Base-by-base conservation (phyloP, 1,140 invertebrate species). In the Rhagoletis zephyria region DNA sequence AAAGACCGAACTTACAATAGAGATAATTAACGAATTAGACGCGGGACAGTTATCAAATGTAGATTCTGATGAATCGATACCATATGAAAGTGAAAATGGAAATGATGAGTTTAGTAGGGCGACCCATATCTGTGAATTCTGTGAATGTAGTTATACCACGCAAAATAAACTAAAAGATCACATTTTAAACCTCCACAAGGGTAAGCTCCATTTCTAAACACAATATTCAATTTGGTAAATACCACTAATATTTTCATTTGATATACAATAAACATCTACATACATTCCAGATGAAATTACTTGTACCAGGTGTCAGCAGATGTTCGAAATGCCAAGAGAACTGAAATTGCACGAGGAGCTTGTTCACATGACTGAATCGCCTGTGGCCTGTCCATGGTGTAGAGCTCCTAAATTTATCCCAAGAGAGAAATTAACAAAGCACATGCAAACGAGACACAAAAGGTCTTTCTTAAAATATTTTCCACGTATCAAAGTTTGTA, bases 101-200 rank as follows among this genome's bases (percentile, higher is more conserved):
- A 30, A 30, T 30, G 30, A 30, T 16, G 45, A 74, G n/a, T 5
- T 45, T 16, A 42, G 45, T 42, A 1, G 42, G 5, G 42, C 40
- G 2, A 5, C 42, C 4, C 42, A 67, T 40, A 14, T 40, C n/a
- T 74, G 67, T 48, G 40, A 45, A n/a, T 5, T 74, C 4, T 74
- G 67, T 9, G 42, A 74, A 45, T 74, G 10, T n/a, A 48, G 2
- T 16, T 74, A n/a, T 74, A 12, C 14, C 14, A 16, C 67, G 10
- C 67, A 48, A 74, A 48, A n/a, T 12, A 4, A 74, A 74, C 45
- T 74, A 14, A 74, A 74, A 74, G 42, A 74, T 74, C 67, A 74
- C 45, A 74, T 74, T 45, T 74, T 74, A 6, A 42, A 74, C 3
- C 1, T 74, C 3, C 67, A 74, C 16, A 74, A 74, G 10, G 45